A percentile compares a stretch with the other conserved stretches of the same genome.
Conservation (phyloP, 2,113 vertebrate species). For the Trochalopteron elliotii region DNA sequence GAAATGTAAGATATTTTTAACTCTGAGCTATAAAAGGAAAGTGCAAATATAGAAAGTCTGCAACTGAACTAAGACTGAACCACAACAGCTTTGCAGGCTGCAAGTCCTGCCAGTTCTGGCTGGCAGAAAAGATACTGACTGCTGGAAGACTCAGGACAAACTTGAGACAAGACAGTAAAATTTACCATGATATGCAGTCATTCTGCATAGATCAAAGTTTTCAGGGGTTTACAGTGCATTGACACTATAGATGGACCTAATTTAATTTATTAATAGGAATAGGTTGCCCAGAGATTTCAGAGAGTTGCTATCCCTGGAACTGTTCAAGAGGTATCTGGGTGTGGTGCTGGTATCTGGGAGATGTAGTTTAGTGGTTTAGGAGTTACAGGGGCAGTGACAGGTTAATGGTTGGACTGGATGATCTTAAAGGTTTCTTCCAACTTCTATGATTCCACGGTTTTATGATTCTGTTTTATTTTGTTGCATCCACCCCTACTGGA, state of each 20-base stretch:
- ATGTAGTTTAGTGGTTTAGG: background rate
- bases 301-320: background rate
- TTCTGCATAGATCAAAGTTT: background rate
- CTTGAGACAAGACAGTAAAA: background rate
- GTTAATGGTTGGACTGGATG: background rate
- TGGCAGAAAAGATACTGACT: background rate
- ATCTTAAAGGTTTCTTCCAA: background rate
- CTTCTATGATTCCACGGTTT: background rate
- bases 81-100: background rate
- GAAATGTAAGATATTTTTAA: slow-evolving; percentile 51
- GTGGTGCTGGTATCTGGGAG: background rate
- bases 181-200: background rate
- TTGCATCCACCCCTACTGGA: background rate
- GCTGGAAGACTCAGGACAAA: background rate
- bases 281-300: background rate
- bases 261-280: background rate
- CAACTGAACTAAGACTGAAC: slow-evolving; percentile 14
- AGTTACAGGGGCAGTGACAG: background rate
- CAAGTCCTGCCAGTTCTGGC: background rate
- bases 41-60: slow-evolving; percentile 37
- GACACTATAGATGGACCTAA: background rate
- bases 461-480: background rate
- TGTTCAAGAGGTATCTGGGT: background rate
- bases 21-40: slow-evolving; percentile 44
- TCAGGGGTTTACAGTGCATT: background rate